Base-by-base conservation (phyloP, 2,888 invertebrate genomes). In the Coelopa pilipes region DNA sequence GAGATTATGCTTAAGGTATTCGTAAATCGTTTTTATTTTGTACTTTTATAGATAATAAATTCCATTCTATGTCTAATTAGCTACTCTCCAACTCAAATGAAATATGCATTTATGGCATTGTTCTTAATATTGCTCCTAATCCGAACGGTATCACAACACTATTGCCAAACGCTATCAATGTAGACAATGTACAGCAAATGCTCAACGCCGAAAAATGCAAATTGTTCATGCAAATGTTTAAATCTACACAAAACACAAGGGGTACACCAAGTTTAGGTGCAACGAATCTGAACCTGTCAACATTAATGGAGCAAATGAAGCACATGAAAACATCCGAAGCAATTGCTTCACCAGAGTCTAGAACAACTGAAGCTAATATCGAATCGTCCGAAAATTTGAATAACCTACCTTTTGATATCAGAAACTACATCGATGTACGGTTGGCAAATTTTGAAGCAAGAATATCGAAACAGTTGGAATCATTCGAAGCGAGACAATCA, bases 41-140 rank as follows among this genome's bases (percentile, higher is more conserved):
- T 63, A 34, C 2, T 59, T 71, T 34, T 17, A n/a, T n/a, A n/a
- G n/a, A n/a, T n/a, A n/a, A n/a, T 69, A 57, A 65, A 10, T 70
- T 59, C 67, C 72, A 74, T 70, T 53, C n/a, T 59, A 7, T 53
- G n/a, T n/a, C n/a, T 2, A 24, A 67, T 4, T 10, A 82, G 82
- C 63, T 86, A 59, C 76, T 87, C 10, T 80, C 85, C 4, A 60
- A 80, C 5, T 74, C 77, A 3, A 77, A 78, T 46, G 84, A 86
- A 75, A 76, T 87, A 46, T 86, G 87, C 70, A 78, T 87, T 50
- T 87, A 82, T 79, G 87, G 87, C 5, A 77, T 82, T n/a, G 78
- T 82, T 67, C 53, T 87, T 24, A 81, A 84, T 65, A 79, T 83
- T 13, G 81, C 80, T 0, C 83, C 85, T 0, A 85, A 86, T 75